A percentile compares a stretch with the other conserved stretches of the same genome.
Conservation (phyloP, 2,113 vertebrate genomes). For the Pelecanus crispus region DNA sequence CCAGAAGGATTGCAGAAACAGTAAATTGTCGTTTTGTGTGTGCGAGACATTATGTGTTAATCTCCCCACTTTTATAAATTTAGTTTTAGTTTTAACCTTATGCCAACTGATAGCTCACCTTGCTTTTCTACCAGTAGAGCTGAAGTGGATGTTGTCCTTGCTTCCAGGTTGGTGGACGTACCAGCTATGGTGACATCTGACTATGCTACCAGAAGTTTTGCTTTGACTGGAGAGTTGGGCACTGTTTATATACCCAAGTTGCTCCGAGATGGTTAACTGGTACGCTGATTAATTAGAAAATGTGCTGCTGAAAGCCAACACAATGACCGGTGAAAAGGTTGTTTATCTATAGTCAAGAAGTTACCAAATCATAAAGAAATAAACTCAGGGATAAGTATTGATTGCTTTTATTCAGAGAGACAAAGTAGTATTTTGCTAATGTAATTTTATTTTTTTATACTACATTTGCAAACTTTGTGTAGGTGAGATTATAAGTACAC, state of each 20-base stretch:
- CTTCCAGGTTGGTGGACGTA: neutral
- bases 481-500: neutral
- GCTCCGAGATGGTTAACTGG: neutral
- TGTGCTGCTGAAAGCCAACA: neutral
- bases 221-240: neutral
- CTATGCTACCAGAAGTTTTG: neutral
- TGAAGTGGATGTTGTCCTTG: neutral
- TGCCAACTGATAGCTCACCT: neutral
- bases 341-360: neutral
- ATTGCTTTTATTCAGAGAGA: neutral
- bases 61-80: neutral
- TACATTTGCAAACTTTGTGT: neutral
- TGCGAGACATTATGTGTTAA: neutral
- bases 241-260: neutral
- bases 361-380: neutral
- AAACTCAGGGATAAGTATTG: neutral
- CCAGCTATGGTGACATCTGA: neutral
- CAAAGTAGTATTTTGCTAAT: neutral
- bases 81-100: neutral
- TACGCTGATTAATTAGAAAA: neutral
- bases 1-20: neutral
- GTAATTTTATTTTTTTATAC: neutral
- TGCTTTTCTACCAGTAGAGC: neutral
- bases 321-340: neutral
- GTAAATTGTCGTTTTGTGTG: neutral